Percentiles rank a stretch among this genome's conserved stretches.
phyloP scores from a whole-genome alignment of 92 coral and sea anemone genomes.

The Porites rus region DNA sequence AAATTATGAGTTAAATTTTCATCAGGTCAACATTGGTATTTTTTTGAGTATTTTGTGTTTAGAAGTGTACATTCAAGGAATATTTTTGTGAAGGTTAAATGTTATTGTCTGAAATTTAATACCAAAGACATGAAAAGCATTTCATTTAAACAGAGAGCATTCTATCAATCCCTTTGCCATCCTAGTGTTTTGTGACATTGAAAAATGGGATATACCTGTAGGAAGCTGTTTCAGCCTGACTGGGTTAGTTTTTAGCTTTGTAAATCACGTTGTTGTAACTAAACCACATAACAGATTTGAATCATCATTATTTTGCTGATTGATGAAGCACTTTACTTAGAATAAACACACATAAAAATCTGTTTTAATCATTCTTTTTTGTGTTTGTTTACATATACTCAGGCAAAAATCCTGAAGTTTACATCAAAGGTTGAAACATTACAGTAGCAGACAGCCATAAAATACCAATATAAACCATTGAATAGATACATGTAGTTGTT shows the following conservation, averaged over 20 bases:
- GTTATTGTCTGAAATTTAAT: constrained; percentile 43
- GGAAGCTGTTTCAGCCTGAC: background rate
- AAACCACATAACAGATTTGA: constrained; percentile 5
- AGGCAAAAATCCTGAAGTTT: background rate
- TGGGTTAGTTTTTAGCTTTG: background rate
- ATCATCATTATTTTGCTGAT: constrained; percentile 5
- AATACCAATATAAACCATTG: too few relatives aligned
- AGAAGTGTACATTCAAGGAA: constrained; percentile 22
- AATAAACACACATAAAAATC: constrained; percentile 15
- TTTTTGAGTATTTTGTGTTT: background rate
- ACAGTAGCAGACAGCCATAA: too few relatives aligned
- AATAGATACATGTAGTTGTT: too few relatives aligned
- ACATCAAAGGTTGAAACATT: background rate
- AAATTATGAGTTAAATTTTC: background rate
- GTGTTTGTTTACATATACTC: background rate
- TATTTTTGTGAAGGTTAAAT: constrained; percentile 19
- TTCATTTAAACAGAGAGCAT: background rate
- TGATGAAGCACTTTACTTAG: constrained; percentile 22
- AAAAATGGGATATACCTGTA: background rate
- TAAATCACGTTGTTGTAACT: background rate
- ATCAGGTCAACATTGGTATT: background rate
- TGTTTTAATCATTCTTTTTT: background rate
- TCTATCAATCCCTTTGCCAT: background rate
- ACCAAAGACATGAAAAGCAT: constrained; percentile 41
- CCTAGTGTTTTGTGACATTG: background rate